Conservation (phyloP, 2,113 vertebrate species). For the Probosciger aterrimus region DNA sequence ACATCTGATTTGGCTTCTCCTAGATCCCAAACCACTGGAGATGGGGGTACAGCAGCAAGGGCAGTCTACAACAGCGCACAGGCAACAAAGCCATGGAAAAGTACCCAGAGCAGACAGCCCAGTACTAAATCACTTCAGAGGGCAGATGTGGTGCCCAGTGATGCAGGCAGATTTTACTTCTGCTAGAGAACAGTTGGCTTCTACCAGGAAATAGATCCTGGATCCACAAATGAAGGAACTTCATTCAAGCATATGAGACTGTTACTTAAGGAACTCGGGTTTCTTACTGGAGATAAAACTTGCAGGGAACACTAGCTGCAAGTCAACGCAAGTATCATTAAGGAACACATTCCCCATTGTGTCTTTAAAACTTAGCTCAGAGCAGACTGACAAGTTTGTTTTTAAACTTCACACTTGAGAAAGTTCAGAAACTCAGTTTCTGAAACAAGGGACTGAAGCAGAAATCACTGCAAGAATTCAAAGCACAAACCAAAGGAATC, state of each 20-base stretch:
- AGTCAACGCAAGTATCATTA: not conserved
- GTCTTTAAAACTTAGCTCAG: not conserved
- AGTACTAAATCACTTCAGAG: not conserved
- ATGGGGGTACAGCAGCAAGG: not conserved
- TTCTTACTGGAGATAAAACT: not conserved
- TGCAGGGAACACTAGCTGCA: not conserved
- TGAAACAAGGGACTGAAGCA: not conserved
- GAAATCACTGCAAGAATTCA: not conserved
- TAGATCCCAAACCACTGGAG: not conserved
- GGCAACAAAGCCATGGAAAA: not conserved
- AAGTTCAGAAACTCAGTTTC: not conserved
- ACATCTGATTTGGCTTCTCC: not conserved
- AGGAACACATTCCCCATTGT: rapidly evolving
- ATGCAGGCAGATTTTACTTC: not conserved
- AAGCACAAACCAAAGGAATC: not conserved
- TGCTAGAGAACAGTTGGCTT: not conserved
- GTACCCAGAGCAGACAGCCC: not conserved
- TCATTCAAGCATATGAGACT: not conserved
- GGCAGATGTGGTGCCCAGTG: not conserved
- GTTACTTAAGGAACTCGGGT: not conserved
- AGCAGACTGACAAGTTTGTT: not conserved
- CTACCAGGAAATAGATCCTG: not conserved
- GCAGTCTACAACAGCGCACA: rapidly evolving
- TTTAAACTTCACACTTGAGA: not conserved
- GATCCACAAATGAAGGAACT: not conserved